These are phyloP conservation scores for Ectemnius lituratus DNA, from an alignment of 2,888 invertebrate genomes.

Conservation along the genomic window DNA sequence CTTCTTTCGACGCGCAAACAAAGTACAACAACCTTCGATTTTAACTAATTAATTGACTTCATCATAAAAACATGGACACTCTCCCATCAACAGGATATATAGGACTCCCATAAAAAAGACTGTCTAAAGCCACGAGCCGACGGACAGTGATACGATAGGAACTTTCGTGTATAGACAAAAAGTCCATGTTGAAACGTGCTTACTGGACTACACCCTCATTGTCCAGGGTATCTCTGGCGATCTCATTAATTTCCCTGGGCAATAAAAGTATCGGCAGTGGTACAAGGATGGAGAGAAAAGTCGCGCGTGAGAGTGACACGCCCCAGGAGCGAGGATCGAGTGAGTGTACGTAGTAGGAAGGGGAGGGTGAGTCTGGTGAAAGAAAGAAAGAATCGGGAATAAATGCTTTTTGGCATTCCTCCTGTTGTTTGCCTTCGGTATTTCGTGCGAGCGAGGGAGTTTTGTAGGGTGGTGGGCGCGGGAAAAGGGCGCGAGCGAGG, in stretches of 20 bases:
- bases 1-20: neutral
- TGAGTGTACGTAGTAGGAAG: neutral
- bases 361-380: conserved; percentile 9
- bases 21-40: neutral
- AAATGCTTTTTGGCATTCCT: conserved; percentile 71
- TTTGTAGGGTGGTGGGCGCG: conserved; percentile 24
- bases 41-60: neutral
- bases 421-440: conserved; percentile 76
- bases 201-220: conserved; percentile 21
- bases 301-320: conserved; percentile 75
- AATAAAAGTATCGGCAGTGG: conserved; percentile 51
- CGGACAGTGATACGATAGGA: too few relatives aligned
- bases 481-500: conserved; percentile 61
- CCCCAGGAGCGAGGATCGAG: conserved; percentile 58
- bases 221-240: conserved; percentile 41
- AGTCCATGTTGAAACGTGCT: too few relatives aligned
- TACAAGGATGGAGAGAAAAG: conserved; percentile 13
- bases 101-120: too few relatives aligned
- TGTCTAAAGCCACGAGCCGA: too few relatives aligned
- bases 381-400: conserved; percentile 51
- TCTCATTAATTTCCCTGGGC: conserved; percentile 75
- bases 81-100: too few relatives aligned
- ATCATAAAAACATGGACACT: neutral
- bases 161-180: too few relatives aligned
- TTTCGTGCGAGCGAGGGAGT: conserved; percentile 65